Percentiles rank a stretch among this genome's conserved stretches.
These are phyloP conservation scores for Hoplodrina blanda DNA, from an alignment of 2,888 invertebrate genomes.

Conservation along the genomic window DNA sequence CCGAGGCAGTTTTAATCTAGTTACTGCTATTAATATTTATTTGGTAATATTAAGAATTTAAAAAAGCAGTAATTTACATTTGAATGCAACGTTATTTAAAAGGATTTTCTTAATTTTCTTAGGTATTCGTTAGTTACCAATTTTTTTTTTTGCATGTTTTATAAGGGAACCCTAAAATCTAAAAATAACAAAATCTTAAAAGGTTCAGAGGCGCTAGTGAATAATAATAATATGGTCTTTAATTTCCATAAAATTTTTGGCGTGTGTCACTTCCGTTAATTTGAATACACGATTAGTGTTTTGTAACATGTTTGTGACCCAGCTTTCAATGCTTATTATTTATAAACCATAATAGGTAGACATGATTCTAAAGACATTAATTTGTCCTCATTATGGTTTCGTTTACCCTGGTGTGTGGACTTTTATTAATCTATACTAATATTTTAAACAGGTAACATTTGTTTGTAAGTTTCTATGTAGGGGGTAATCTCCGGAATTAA, in stretches of 20 bases:
- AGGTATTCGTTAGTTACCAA: no score
- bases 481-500: no score
- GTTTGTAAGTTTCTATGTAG: no score
- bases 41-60: no score
- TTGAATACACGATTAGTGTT: conserved; percentile 15
- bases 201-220: conserved; percentile 3
- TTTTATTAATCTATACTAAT: no score
- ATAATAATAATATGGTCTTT: conserved; percentile 21
- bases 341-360: neutral
- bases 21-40: neutral
- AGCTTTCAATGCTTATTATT: neutral
- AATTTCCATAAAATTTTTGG: conserved; percentile 18
- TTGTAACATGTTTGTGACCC: neutral
- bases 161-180: conserved; percentile 22
- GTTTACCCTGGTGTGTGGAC: no score
- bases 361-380: no score
- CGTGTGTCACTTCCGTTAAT: conserved; percentile 9
- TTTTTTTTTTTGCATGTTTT: neutral
- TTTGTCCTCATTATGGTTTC: no score
- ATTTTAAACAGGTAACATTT: no score
- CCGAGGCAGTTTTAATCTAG: neutral
- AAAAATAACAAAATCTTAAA: neutral
- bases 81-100: neutral
- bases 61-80: neutral
- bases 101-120: neutral